Base-by-base conservation (phyloP, 1,140 invertebrate species). In the Drosophila eugracilis region DNA sequence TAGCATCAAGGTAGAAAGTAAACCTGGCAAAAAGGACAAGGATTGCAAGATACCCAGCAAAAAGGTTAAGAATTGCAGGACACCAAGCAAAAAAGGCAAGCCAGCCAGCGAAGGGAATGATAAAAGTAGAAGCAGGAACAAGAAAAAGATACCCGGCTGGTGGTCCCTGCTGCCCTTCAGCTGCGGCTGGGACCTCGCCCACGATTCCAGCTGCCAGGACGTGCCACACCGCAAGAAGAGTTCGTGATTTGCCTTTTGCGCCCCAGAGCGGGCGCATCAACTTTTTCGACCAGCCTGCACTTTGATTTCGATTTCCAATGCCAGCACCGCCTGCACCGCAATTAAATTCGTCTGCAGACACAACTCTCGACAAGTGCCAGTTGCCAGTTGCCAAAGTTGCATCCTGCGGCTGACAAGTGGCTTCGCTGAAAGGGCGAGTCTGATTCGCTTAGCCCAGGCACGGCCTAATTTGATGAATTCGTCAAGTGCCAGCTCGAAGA, bases 401-500 rank as follows among this genome's bases (percentile, higher is more conserved):
- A 39, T 37, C 19, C 36, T 42, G 28, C 21, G 69, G 48, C 42
- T 22, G 69, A 44, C 45, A 32, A 44, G 36, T 63, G 70, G 50
- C 26, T 14, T 10, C 12, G n/a, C 9, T n/a, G 1, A 19, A 5
- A 34, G n/a, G 15, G 32, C 7, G 6, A 21, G 17, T 42, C 26
- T 15, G 15, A n/a, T 32, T 32, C 28, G 42, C 62, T 21, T 24
- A 67, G 19, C 26, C 37, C 44, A 54, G 49, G 52, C 45, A 24
- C 34, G n/a, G 57, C 57, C 47, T 65, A 72, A 77, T 77, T 77
- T 77, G 75, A 77, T 77, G 75, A 72, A 72, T 39, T 62, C 69
- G 57, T 70, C 66, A 72, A 77, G 74, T 77, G 75, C 54, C 36
- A 77, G 71, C 49, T 63, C 19, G 55, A 48, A 21, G 52, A 48